Conservation (phyloP, 2,888 invertebrate species). For the Penaeus monodon region DNA sequence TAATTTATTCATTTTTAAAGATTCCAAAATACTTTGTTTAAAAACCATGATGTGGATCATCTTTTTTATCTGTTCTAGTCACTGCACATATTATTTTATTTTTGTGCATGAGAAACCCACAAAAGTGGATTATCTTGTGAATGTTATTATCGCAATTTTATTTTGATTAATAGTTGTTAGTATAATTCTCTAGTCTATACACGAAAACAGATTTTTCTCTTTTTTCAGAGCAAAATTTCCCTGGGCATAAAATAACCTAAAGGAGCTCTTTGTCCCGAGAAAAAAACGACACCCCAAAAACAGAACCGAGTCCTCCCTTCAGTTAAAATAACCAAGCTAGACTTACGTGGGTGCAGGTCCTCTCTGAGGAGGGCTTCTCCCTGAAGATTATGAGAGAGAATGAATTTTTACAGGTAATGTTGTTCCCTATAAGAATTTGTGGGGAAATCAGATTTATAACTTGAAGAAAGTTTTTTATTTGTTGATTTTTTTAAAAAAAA, state of each 20-base stretch:
- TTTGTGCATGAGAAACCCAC: too few species aligned
- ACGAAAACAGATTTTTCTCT: background rate
- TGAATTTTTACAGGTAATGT: conserved; percentile 84
- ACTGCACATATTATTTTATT: background rate
- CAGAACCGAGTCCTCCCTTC: conserved; percentile 83
- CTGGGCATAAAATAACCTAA: conserved; percentile 73
- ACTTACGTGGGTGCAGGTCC: conserved; percentile 95
- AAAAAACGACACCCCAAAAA: conserved; percentile 77
- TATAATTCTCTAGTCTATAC: too few species aligned
- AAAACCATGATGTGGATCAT: too few species aligned
- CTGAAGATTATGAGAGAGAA: conserved; percentile 96
- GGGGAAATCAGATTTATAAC: too few species aligned
- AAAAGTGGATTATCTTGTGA: too few species aligned
- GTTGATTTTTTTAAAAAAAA: too few species aligned
- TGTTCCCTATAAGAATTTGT: too few species aligned
- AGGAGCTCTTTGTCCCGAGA: conserved; percentile 85
- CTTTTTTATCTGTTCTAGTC: background rate
- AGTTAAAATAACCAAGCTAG: conserved; percentile 84
- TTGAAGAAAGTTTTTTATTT: too few species aligned
- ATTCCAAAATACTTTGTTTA: too few species aligned
- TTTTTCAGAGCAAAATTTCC: conserved; percentile 79
- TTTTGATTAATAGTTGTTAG: too few species aligned
- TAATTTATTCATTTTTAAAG: too few species aligned
- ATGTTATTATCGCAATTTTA: too few species aligned
- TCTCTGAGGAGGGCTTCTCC: conserved; percentile 99